Evolutionary conservation across 2,113 vertebrate species (phyloP).

Genomic region (Pteruthius melanotis): DNA sequence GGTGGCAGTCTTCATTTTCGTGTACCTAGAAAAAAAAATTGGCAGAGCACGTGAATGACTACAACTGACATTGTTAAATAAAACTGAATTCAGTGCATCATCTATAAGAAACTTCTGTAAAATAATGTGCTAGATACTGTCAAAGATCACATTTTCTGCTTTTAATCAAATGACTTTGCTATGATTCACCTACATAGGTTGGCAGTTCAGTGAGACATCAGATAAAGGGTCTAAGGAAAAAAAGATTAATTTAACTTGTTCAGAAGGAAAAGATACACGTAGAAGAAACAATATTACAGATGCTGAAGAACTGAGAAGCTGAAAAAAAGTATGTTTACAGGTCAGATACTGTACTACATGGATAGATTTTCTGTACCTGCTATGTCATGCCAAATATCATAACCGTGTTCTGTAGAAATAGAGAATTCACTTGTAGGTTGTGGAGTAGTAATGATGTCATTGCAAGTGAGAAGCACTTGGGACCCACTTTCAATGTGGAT

Average conservation of each 20-base stretch:
- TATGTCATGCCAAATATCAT: background rate
- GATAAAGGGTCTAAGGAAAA: background rate
- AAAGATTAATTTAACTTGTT: background rate
- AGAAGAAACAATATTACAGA: background rate
- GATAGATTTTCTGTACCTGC: background rate
- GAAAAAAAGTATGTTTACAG: background rate
- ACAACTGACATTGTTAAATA: background rate
- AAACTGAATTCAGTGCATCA: background rate
- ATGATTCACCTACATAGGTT: background rate
- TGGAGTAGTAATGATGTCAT: background rate
- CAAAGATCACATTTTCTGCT: background rate
- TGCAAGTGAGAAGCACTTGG: background rate
- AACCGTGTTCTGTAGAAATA: background rate
- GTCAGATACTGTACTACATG: background rate
- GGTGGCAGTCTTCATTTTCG: conserved; percentile 99
- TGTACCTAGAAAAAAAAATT: conserved; percentile 81
- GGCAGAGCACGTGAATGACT: background rate
- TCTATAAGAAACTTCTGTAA: background rate
- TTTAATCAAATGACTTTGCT: background rate
- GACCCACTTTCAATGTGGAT: background rate
- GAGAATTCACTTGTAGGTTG: background rate
- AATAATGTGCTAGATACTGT: background rate
- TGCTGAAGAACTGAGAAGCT: background rate
- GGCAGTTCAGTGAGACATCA: background rate
- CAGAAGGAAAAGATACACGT: background rate